Base-by-base conservation (phyloP, 1,140 invertebrate species). In the Drosophila azteca region DNA sequence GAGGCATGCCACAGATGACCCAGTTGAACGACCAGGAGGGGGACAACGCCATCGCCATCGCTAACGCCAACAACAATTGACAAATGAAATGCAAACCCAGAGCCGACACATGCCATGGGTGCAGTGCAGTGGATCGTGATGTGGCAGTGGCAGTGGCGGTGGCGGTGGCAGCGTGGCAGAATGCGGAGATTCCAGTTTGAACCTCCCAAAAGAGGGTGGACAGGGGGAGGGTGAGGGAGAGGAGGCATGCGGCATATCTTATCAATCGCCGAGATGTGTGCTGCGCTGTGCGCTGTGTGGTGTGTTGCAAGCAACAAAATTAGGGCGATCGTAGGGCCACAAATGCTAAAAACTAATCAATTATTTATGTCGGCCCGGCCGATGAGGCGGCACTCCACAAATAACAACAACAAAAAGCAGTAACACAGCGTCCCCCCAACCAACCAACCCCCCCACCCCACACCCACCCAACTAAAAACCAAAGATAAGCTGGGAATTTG, bases 81-180 rank as follows among this genome's bases (percentile, higher is more conserved):
- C 68, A 73, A 82, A 74, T 82, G 73, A 81, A 82, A 73, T 64
- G 72, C 69, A 54, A 44, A 44, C 63, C 61, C 17, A 50, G 31
- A 75, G 20, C 57, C 61, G 73, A 78, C 79, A 73, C 68, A 78
- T 81, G 71, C 71, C 77, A 79, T 53, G 54, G 60, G 68, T 78
- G 67, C 75, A 78, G 60, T 78, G 74, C 75, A 78, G 60, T 78
- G 74, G 66, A 43, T 66, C 53, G 67, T 51, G 45, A 77, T 39
- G 35, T 39, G 35, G 64, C 68, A 35, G 49, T 26, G 55, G 39
- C 29, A 43, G 15, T 22, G 17, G 54, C 54, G n/a, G 39, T 26
- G 29, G 64, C 67, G 26, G 50, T 29, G 44, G 39, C 29, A 63
- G 11, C n/a, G 17, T 13, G 35, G 35, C 35, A 24, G 66, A 69